These are phyloP conservation scores for Neoaliturus tenellus DNA, from an alignment of 2,888 invertebrate genomes.

Conservation along the genomic window DNA sequence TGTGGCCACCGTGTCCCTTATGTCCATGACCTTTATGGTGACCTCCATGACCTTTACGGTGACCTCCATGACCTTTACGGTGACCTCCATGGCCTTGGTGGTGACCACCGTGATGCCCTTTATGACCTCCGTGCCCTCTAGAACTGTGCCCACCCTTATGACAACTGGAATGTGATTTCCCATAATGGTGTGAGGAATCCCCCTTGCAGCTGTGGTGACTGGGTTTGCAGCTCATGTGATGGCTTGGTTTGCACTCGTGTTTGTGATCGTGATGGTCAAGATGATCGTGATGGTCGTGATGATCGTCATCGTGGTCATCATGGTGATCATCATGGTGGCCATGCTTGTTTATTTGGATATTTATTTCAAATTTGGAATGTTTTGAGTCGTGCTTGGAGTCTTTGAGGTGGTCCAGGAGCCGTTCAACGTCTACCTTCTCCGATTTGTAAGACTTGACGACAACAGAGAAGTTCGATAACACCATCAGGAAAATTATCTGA, in stretches of 20 bases:
- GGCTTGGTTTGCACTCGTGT: not conserved
- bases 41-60: not conserved
- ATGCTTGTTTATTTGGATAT: not conserved
- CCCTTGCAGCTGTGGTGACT: not conserved
- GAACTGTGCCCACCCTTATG: not conserved
- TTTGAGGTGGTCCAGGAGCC: not conserved
- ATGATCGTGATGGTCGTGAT: no score
- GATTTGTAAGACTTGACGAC: not conserved
- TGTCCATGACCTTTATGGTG: not conserved
- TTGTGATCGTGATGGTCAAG: not conserved
- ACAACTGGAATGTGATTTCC: not conserved
- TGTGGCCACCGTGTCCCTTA: not conserved
- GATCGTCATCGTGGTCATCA: not conserved
- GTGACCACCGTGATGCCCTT: no score
- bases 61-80: not conserved
- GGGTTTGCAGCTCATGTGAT: not conserved
- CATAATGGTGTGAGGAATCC: not conserved
- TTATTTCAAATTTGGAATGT: not conserved
- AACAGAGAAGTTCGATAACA: not conserved
- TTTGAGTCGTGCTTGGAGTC: not conserved
- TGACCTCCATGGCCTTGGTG: slow-evolving; percentile 5
- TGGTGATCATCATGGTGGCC: not conserved
- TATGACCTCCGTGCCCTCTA: not conserved
- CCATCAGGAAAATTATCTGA: not conserved
- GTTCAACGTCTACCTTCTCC: no score